Conservation (phyloP, 2,797 vertebrate genomes). For the Crenichthys baileyi region DNA sequence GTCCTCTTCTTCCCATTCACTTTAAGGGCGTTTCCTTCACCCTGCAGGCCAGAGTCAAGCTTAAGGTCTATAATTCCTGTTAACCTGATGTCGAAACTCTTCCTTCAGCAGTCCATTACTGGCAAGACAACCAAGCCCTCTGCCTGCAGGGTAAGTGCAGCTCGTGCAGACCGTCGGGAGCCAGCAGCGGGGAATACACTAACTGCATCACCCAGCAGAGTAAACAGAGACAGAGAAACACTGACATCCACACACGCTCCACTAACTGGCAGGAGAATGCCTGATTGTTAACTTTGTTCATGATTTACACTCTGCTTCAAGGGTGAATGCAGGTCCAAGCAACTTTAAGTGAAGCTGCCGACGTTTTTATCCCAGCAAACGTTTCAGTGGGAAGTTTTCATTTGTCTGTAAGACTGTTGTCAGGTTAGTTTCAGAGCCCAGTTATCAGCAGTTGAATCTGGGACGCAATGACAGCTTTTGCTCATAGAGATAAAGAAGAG, state of each 20-base stretch:
- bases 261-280: conserved; percentile 68
- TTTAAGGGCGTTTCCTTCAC: conserved; percentile 72
- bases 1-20: conserved; percentile 70
- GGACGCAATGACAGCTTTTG: conserved; percentile 49
- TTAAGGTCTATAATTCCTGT: conserved; percentile 76
- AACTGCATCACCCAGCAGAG: conserved; percentile 69
- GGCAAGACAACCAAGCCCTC: conserved; percentile 73
- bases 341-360: conserved; percentile 66
- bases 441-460: conserved; percentile 67
- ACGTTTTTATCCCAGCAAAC: conserved; percentile 63
- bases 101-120: conserved; percentile 81
- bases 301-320: conserved; percentile 77
- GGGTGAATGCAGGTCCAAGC: conserved; percentile 72
- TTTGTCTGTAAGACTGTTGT: conserved; percentile 52
- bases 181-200: conserved; percentile 67
- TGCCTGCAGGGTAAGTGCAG: conserved; percentile 71
- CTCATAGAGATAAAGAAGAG: conserved; percentile 62
- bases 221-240: conserved; percentile 68
- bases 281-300: conserved; percentile 67
- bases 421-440: conserved; percentile 48
- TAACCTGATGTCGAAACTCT: conserved; percentile 80
- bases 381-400: conserved; percentile 65
- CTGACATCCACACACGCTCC: conserved; percentile 54
- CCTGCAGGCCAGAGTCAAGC: conserved; percentile 60
- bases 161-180: conserved; percentile 72